Evolutionary conservation across 2,888 invertebrate genomes (phyloP).

Genomic region (Scaptomyza parva): DNA sequence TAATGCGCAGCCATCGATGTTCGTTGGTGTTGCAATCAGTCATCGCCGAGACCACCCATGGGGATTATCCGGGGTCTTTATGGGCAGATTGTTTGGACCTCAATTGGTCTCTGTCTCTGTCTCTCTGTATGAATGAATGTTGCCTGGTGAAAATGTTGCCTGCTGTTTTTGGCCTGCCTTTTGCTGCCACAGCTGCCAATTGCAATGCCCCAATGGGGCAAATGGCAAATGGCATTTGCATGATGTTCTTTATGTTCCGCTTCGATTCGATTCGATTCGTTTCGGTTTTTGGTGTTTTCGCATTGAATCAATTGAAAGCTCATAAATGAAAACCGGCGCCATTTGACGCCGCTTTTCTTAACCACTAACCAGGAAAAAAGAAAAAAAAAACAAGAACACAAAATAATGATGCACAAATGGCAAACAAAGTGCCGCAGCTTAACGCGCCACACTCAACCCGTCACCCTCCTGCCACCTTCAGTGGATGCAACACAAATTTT

Average conservation of each 20-base stretch:
- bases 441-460: too few relatives aligned
- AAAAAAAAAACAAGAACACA: too few relatives aligned
- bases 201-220: conserved; percentile 8
- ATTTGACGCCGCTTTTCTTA: conserved; percentile 2
- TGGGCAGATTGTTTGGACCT: too few relatives aligned
- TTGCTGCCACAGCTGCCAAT: conserved; percentile 2
- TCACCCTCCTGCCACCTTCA: too few relatives aligned
- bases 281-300: conserved; percentile 1
- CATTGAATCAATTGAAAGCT: conserved; percentile 59
- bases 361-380: too few relatives aligned
- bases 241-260: conserved; percentile 2
- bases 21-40: conserved; percentile 12
- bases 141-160: too few relatives aligned
- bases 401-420: conserved; percentile 44
- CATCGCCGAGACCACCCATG: conserved; percentile 1
- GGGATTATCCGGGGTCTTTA: background rate
- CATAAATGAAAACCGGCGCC: conserved; percentile 32
- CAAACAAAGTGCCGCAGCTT: conserved; percentile 47
- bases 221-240: conserved; percentile 34
- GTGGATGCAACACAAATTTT: conserved; percentile 22
- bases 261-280: background rate
- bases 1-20: conserved; percentile 19
- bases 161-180: too few relatives aligned
- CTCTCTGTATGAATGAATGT: too few relatives aligned
- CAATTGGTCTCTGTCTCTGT: too few relatives aligned